These are phyloP conservation scores for Hypolimnas misippus DNA, from an alignment of 2,888 invertebrate species.

Conservation along the genomic window DNA sequence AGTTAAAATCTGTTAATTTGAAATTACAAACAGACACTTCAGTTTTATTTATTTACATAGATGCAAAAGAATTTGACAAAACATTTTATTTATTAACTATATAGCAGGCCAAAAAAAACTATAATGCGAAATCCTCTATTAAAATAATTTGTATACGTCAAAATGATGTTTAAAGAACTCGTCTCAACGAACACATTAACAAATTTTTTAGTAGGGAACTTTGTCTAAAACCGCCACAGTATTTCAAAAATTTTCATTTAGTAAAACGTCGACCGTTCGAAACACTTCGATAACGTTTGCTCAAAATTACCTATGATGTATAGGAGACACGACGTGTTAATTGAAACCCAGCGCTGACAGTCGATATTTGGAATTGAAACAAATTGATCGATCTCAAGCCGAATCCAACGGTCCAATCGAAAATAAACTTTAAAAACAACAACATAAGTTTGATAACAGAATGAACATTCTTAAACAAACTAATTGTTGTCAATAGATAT, in stretches of 20 bases:
- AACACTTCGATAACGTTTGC: neutral
- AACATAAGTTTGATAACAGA: neutral
- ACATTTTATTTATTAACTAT: no score
- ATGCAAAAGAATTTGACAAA: no score
- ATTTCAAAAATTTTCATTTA: neutral
- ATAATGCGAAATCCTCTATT: no score
- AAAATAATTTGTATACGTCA: no score
- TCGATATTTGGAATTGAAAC: conserved; percentile 27
- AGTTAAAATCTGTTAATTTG: no score
- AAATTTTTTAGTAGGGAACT: no score
- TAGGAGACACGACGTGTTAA: conserved; percentile 14
- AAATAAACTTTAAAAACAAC: neutral
- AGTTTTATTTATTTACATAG: no score
- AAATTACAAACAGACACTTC: no score
- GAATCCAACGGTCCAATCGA: neutral
- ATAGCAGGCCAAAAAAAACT: no score
- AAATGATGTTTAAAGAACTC: no score
- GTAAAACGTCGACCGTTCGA: neutral
- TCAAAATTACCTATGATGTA: conserved; percentile 1
- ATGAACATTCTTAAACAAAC: conserved; percentile 2
- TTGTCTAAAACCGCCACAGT: neutral
- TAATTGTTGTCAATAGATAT: conserved; percentile 15
- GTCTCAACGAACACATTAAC: no score
- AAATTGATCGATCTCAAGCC: conserved; percentile 18
- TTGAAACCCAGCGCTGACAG: conserved; percentile 24